Evolutionary conservation across 2,888 invertebrate genomes (phyloP).

Genomic region (Noctua pronuba): DNA sequence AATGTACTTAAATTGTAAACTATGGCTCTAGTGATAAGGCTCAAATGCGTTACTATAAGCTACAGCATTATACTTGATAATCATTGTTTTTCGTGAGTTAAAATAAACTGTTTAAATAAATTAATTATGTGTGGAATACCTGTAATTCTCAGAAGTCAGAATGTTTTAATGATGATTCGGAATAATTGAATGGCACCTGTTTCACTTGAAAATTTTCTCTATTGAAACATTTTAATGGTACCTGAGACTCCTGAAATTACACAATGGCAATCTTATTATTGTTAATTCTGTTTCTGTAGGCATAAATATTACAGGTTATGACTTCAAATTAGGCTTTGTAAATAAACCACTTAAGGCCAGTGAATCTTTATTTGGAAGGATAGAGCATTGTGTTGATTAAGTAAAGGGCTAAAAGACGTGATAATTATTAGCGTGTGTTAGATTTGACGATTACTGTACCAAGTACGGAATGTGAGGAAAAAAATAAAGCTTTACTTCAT

Average conservation of each 20-base stretch:
- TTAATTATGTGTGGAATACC: not conserved
- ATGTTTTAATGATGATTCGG: not conserved
- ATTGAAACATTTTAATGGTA: not conserved
- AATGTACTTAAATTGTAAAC: conserved; percentile 65
- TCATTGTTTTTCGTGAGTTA: not conserved
- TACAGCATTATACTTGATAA: not conserved
- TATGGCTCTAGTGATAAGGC: conserved; percentile 34
- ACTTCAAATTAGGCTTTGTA: conserved; percentile 48
- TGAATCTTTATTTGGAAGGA: conserved; percentile 33
- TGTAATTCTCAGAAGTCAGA: not conserved
- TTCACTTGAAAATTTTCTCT: not conserved
- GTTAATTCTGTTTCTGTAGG: not conserved
- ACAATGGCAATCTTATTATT: not conserved
- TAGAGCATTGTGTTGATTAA: conserved; percentile 20
- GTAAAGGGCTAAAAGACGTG: conserved; percentile 47
- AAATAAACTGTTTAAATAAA: not conserved
- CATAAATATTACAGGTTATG: not conserved
- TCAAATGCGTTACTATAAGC: conserved; percentile 28
- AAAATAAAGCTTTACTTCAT: not conserved
- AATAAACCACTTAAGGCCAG: conserved; percentile 45
- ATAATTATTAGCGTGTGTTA: conserved; percentile 53
- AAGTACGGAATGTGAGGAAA: conserved; percentile 19
- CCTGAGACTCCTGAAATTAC: not conserved
- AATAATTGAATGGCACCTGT: not conserved
- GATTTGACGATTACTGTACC: not conserved